Evolutionary conservation across 2,113 vertebrate species (phyloP).

Genomic region (Rhea americana): DNA sequence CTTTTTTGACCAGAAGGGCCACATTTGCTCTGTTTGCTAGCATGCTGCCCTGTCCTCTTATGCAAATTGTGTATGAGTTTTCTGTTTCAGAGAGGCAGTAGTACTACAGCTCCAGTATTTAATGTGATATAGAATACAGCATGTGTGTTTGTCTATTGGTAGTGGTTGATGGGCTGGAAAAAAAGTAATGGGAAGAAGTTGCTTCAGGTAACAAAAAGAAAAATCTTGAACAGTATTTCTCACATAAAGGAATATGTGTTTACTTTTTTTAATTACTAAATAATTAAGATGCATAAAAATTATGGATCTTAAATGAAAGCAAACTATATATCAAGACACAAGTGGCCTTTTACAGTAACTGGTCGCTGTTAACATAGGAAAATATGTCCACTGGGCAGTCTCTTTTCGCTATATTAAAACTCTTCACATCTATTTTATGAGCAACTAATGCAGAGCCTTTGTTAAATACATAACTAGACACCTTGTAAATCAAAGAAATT

Average conservation of each 20-base stretch:
- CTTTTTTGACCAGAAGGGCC: not conserved
- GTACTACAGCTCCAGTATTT: not conserved
- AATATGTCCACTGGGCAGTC: not conserved
- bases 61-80: not conserved
- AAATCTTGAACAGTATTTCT: not conserved
- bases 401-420: not conserved
- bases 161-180: not conserved
- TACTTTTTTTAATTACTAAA: not conserved
- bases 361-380: not conserved
- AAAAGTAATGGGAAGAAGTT: not conserved
- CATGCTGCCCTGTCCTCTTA: not conserved
- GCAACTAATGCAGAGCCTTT: not conserved
- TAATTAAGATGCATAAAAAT: not conserved
- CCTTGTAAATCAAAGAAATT: constrained; percentile 16
- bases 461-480: not conserved
- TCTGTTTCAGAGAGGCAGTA: not conserved
- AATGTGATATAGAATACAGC: not conserved
- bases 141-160: not conserved
- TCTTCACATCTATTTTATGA: constrained; percentile 16
- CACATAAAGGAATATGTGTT: not conserved
- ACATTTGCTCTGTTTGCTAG: not conserved
- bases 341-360: not conserved
- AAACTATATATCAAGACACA: not conserved
- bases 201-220: not conserved
- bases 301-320: not conserved